Conservation (phyloP, 2,113 vertebrate species). For the Tautogolabrus adspersus region DNA sequence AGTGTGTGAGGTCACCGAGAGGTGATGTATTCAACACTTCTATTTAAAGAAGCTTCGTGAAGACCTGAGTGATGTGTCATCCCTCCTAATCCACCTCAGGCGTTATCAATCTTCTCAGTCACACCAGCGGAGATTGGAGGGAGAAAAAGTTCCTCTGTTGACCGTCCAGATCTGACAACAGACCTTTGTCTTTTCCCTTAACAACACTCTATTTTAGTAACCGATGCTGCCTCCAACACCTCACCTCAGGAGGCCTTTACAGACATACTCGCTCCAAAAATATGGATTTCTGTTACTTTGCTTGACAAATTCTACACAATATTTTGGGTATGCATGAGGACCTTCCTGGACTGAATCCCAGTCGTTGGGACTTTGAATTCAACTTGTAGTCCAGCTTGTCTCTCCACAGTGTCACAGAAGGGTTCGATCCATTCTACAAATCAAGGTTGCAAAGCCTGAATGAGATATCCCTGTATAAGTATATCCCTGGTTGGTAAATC, state of each 20-base stretch:
- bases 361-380: too few species aligned
- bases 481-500: too few species aligned
- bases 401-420: too few species aligned
- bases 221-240: constrained; percentile 1
- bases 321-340: neutral
- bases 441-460: too few species aligned
- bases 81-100: constrained; percentile 48
- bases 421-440: too few species aligned
- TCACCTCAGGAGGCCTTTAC: neutral
- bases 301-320: too few species aligned
- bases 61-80: constrained; percentile 11
- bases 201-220: constrained; percentile 54
- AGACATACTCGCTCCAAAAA: neutral
- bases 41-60: constrained; percentile 37
- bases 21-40: constrained; percentile 9
- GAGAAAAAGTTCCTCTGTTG: constrained; percentile 41
- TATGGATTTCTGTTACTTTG: neutral
- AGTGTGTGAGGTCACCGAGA: constrained; percentile 14
- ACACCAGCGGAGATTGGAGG: constrained; percentile 33
- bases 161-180: constrained; percentile 51
- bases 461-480: too few species aligned
- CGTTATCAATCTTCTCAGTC: constrained; percentile 58
- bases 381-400: too few species aligned
- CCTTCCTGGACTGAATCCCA: neutral
- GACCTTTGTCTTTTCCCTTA: constrained; percentile 38